phyloP scores from a whole-genome alignment of 2,888 invertebrate genomes.

The Drosophila kuntzei region DNA sequence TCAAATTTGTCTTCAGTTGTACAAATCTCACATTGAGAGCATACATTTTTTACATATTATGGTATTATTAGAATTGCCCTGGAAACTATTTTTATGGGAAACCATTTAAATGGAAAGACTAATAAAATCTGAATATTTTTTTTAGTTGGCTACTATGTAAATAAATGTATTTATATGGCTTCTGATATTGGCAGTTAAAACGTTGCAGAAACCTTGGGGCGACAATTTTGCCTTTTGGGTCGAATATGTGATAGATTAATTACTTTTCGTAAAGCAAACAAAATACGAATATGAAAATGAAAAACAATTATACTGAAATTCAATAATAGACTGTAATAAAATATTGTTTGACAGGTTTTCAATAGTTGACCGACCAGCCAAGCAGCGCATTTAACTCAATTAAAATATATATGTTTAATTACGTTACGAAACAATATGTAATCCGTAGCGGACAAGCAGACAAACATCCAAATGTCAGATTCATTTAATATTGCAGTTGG shows the following conservation, averaged over 20 bases:
- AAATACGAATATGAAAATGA: conserved; percentile 27
- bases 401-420: conserved; percentile 47
- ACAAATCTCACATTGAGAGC: not conserved
- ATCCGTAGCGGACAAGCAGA: conserved; percentile 23
- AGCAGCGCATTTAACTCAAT: conserved; percentile 53
- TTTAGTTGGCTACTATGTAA: conserved; percentile 14
- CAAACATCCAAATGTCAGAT: conserved; percentile 2
- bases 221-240: conserved; percentile 24
- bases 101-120: conserved; percentile 46
- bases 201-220: conserved; percentile 15
- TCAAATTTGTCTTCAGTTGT: not conserved
- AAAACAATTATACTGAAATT: conserved; percentile 40
- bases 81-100: conserved; percentile 26
- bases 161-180: conserved; percentile 40
- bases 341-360: conserved; percentile 19
- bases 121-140: conserved; percentile 14
- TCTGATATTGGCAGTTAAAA: conserved; percentile 47
- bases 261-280: conserved; percentile 47
- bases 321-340: conserved; percentile 41
- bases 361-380: conserved; percentile 9
- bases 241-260: conserved; percentile 56
- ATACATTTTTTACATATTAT: conserved; percentile 2
- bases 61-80: conserved; percentile 1
- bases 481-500: not conserved
- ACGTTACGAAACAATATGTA: conserved; percentile 24